Conservation (phyloP, 2,888 invertebrate genomes). For the Petrolisthes manimaculis region DNA sequence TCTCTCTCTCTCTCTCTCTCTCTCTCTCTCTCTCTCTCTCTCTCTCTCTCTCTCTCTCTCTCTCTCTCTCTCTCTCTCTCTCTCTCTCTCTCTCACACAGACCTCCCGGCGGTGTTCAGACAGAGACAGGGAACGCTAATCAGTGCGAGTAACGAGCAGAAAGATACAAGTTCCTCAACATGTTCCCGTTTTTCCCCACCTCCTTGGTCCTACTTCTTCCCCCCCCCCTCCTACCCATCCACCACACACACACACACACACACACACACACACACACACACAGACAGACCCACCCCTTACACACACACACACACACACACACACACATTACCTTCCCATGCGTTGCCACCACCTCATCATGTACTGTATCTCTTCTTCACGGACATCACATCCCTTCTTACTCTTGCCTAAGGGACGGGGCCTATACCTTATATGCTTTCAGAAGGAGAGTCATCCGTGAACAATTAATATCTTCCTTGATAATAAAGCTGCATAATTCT, state of each 20-base stretch:
- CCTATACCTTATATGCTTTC: background rate
- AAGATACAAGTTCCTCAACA: no score
- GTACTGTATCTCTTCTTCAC: background rate
- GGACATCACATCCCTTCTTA: background rate
- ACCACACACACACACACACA: no score
- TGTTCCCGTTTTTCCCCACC: no score
- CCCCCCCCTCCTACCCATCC: no score
- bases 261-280: no score
- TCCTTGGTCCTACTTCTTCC: no score
- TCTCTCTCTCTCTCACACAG: background rate
- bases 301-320: no score
- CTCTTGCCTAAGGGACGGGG: background rate
- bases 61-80: constrained; percentile 17
- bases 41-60: constrained; percentile 23
- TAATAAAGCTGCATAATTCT: constrained; percentile 25
- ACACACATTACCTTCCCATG: background rate
- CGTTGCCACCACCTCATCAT: background rate
- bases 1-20: constrained; percentile 14
- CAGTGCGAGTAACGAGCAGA: no score
- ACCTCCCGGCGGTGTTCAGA: background rate
- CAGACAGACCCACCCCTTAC: background rate
- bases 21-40: constrained; percentile 15
- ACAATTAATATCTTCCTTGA: constrained; percentile 21
- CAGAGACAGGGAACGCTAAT: no score
- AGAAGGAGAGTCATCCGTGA: constrained; percentile 29